Percentiles rank a stretch among this genome's conserved stretches.
phyloP scores from a whole-genome alignment of 2,113 vertebrate species.

The Tympanuchus pallidicinctus region DNA sequence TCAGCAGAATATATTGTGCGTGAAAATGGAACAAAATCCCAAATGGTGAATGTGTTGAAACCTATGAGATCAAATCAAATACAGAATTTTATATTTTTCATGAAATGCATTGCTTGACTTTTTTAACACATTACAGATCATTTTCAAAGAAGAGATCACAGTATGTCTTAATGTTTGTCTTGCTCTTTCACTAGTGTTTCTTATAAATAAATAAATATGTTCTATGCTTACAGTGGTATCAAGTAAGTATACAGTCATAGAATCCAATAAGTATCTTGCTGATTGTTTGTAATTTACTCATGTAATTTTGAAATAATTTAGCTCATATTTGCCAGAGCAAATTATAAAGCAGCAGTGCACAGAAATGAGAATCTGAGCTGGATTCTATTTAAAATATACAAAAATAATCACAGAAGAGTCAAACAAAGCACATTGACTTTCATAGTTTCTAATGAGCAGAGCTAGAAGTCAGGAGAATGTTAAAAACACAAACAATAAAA shows the following conservation, averaged over 20 bases:
- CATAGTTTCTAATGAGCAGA: neutral
- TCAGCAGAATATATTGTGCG: neutral
- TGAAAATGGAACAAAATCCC: conserved; percentile 17
- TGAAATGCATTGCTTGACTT: neutral
- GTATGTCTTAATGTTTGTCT: neutral
- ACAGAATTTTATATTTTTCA: neutral
- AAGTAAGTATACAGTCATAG: neutral
- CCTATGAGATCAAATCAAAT: neutral
- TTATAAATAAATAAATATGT: neutral
- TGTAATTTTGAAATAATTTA: conserved; percentile 4
- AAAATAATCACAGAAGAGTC: neutral
- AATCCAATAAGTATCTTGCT: neutral
- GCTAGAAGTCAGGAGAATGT: neutral
- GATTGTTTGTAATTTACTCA: neutral
- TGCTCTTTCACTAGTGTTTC: neutral
- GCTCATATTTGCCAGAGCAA: conserved; percentile 9
- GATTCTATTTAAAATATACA: neutral
- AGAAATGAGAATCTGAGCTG: neutral
- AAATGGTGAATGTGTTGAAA: neutral
- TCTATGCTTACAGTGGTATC: neutral
- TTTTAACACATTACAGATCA: neutral
- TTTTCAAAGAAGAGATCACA: neutral
- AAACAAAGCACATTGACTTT: neutral
- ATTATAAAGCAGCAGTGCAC: conserved; percentile 5
- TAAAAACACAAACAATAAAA: conserved; percentile 2